phyloP scores from a whole-genome alignment of 2,797 vertebrate genomes.

The Semotilus atromaculatus region DNA sequence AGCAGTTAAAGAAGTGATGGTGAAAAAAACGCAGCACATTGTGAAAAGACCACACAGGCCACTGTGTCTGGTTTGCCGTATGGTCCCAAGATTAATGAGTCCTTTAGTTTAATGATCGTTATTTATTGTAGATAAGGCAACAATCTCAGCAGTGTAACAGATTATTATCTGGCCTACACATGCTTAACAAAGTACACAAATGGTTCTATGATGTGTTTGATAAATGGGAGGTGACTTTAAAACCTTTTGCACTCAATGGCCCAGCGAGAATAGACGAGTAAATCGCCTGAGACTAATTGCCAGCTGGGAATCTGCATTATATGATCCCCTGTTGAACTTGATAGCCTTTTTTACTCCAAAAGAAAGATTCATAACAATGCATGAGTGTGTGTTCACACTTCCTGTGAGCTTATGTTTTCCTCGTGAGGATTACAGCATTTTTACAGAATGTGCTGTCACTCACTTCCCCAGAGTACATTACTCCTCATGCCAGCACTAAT shows the following conservation, averaged over 20 bases:
- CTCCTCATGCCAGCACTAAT: slow-evolving; percentile 47
- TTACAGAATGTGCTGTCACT: slow-evolving; percentile 51
- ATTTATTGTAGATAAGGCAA: slow-evolving; percentile 24
- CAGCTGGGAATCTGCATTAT: background rate
- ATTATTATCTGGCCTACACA: slow-evolving; percentile 41
- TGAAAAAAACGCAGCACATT: background rate
- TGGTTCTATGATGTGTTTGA: background rate
- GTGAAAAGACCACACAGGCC: slow-evolving; percentile 29
- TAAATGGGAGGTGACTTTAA: background rate
- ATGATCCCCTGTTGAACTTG: slow-evolving; percentile 25
- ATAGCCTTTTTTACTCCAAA: background rate
- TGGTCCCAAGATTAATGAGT: slow-evolving; percentile 20
- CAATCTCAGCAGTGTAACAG: background rate
- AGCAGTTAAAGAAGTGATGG: slow-evolving; percentile 37
- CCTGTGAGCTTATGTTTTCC: slow-evolving; percentile 29
- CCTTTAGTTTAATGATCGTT: slow-evolving; percentile 28
- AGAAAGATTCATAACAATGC: slow-evolving; percentile 5
- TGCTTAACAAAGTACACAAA: slow-evolving; percentile 8
- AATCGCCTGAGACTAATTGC: background rate
- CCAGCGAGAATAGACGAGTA: background rate
- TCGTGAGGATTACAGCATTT: slow-evolving; percentile 39
- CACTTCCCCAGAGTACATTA: slow-evolving; percentile 36
- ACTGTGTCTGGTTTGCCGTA: background rate
- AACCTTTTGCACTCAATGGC: background rate
- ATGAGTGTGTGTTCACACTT: slow-evolving; percentile 15